phyloP scores from a whole-genome alignment of 53 echinoderm and acorn worm species.

The Patiria pectinifera region DNA sequence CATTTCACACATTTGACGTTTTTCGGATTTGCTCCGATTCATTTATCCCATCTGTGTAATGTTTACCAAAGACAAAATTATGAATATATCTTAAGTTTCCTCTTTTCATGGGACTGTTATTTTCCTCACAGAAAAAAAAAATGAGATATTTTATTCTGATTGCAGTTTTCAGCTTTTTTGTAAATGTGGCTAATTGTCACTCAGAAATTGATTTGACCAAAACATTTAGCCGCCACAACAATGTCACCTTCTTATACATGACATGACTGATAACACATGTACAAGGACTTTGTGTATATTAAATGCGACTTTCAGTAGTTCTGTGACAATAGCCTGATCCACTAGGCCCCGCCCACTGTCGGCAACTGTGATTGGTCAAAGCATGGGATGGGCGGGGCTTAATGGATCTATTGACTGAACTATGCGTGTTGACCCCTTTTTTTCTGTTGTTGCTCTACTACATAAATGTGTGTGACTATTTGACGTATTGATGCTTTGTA shows the following conservation, averaged over 20 bases:
- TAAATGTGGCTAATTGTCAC: too few relatives aligned
- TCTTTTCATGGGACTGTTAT: too few relatives aligned
- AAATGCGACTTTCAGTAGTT: neutral
- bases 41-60: neutral
- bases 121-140: too few relatives aligned
- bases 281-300: neutral
- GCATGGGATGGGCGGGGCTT: too few relatives aligned
- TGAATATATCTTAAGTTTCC: too few relatives aligned
- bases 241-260: neutral
- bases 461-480: conserved; percentile 29
- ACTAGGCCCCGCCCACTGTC: too few relatives aligned
- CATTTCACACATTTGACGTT: too few relatives aligned
- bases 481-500: conserved; percentile 6
- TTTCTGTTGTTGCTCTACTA: neutral
- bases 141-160: too few relatives aligned
- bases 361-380: too few relatives aligned
- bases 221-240: neutral
- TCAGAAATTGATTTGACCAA: neutral
- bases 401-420: neutral
- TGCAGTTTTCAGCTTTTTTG: too few relatives aligned
- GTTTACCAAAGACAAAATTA: neutral
- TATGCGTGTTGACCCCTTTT: neutral
- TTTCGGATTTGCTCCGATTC: too few relatives aligned
- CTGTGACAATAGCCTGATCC: neutral
- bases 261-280: neutral